Percentiles rank a stretch among this genome's conserved stretches.
Evolutionary conservation across 2,888 invertebrate genomes (phyloP).

Genomic region (Drosophila niveifrons): DNA sequence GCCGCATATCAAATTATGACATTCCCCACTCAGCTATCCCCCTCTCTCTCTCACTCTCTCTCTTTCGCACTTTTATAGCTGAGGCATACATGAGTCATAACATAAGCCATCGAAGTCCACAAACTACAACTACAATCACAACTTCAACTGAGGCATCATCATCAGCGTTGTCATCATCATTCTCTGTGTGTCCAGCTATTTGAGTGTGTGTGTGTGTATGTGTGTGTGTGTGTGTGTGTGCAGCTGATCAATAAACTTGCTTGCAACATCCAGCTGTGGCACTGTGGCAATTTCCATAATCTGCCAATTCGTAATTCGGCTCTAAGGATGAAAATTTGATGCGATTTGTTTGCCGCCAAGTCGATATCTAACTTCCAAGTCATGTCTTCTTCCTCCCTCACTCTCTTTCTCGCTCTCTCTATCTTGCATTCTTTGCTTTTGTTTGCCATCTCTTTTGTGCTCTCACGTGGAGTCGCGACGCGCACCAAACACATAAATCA

Average conservation of each 20-base stretch:
- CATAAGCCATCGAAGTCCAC: constrained; percentile 26
- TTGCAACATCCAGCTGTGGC: constrained; percentile 59
- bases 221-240: too few species aligned
- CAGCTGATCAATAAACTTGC: constrained; percentile 59
- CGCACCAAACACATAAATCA: constrained; percentile 79
- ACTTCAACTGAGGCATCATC: constrained; percentile 16
- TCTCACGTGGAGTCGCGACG: constrained; percentile 47
- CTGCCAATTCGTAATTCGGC: constrained; percentile 77
- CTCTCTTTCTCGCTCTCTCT: neutral
- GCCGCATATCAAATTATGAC: constrained; percentile 74
- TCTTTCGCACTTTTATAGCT: constrained; percentile 21
- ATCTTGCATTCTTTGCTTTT: constrained; percentile 10
- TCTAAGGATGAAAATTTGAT: constrained; percentile 75
- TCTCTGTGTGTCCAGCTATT: constrained; percentile 34
- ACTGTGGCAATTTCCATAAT: constrained; percentile 74
- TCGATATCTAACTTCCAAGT: constrained; percentile 38
- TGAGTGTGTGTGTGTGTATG: neutral
- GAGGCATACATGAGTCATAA: constrained; percentile 48
- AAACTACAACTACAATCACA: constrained; percentile 13
- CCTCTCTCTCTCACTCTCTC: neutral
- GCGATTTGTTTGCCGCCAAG: constrained; percentile 43
- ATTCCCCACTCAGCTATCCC: constrained; percentile 28
- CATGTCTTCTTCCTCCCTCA: neutral
- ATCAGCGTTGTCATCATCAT: constrained; percentile 11
- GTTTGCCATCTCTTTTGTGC: constrained; percentile 24